phyloP scores from a whole-genome alignment of 2,797 vertebrate genomes.

The Poeciliopsis presidionis region DNA sequence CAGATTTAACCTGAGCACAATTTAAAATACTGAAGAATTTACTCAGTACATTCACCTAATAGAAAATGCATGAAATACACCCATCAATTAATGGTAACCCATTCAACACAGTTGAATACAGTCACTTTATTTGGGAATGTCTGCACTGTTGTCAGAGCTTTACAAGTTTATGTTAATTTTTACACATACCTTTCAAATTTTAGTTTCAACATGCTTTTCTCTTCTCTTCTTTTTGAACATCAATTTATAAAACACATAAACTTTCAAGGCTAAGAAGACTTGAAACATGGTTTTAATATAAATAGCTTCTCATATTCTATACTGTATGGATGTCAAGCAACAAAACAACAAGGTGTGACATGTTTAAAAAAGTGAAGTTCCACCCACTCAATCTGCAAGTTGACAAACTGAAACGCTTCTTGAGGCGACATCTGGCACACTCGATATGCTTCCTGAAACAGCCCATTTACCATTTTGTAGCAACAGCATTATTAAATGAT shows the following conservation, averaged over 20 bases:
- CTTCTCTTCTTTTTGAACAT: background rate
- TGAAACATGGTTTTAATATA: background rate
- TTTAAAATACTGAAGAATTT: background rate
- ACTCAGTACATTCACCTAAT: background rate
- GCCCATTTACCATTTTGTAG: conserved; percentile 36
- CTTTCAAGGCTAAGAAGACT: background rate
- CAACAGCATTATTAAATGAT: conserved; percentile 18
- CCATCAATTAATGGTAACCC: background rate
- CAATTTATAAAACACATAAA: background rate
- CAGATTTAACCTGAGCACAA: background rate
- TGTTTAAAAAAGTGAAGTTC: background rate
- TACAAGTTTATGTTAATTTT: background rate
- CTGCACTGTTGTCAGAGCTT: background rate
- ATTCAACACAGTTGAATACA: background rate
- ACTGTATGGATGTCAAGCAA: background rate
- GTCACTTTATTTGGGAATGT: background rate
- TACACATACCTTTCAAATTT: background rate
- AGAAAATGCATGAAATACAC: background rate
- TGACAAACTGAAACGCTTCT: conserved; percentile 10
- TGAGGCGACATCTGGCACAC: conserved; percentile 30
- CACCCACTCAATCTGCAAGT: conserved; percentile 14
- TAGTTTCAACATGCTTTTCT: background rate
- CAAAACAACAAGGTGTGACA: background rate
- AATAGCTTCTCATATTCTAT: background rate
- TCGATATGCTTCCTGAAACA: conserved; percentile 20